Percentiles rank a stretch among this genome's conserved stretches.
These are phyloP conservation scores for Drosophila prosaltans DNA, from an alignment of 1,140 invertebrate species.

Conservation along the genomic window DNA sequence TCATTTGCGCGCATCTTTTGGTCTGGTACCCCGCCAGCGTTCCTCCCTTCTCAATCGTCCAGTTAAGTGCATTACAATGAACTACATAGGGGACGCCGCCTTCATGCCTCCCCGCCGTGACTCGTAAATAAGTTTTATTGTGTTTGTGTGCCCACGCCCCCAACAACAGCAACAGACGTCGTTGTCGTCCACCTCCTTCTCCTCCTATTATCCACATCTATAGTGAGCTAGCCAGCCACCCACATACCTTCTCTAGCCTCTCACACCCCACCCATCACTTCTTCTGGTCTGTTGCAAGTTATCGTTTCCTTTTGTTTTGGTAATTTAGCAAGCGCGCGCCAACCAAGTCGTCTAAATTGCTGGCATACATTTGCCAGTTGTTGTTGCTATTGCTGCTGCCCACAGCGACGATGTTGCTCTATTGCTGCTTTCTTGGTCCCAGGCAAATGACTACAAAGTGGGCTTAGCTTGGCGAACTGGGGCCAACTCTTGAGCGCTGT, in stretches of 20 bases:
- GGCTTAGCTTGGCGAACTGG: slow-evolving; percentile 60
- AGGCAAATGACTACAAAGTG: slow-evolving; percentile 80
- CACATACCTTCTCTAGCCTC: not conserved
- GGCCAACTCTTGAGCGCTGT: slow-evolving; percentile 39
- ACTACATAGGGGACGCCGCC: slow-evolving; percentile 56
- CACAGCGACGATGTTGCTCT: slow-evolving; percentile 39
- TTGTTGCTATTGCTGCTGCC: slow-evolving; percentile 37
- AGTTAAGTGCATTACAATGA: slow-evolving; percentile 79
- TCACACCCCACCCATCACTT: not conserved
- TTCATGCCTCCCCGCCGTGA: slow-evolving; percentile 66
- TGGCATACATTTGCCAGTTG: slow-evolving; percentile 64
- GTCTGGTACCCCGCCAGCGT: not conserved
- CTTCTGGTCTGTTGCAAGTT: slow-evolving; percentile 61
- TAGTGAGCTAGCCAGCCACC: not conserved
- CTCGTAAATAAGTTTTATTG: slow-evolving; percentile 82
- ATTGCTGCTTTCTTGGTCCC: slow-evolving; percentile 47
- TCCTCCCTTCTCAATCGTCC: slow-evolving; percentile 2
- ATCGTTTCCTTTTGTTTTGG: slow-evolving; percentile 79
- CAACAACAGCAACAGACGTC: slow-evolving; percentile 29
- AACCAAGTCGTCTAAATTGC: slow-evolving; percentile 77
- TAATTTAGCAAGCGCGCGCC: slow-evolving; percentile 75
- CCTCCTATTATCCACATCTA: not conserved
- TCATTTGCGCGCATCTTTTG: slow-evolving; percentile 77
- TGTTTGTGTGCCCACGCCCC: slow-evolving; percentile 71
- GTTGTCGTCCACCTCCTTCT: not conserved